Base-by-base conservation (phyloP, 2,113 vertebrate genomes). In the Neotragus pygmaeus region DNA sequence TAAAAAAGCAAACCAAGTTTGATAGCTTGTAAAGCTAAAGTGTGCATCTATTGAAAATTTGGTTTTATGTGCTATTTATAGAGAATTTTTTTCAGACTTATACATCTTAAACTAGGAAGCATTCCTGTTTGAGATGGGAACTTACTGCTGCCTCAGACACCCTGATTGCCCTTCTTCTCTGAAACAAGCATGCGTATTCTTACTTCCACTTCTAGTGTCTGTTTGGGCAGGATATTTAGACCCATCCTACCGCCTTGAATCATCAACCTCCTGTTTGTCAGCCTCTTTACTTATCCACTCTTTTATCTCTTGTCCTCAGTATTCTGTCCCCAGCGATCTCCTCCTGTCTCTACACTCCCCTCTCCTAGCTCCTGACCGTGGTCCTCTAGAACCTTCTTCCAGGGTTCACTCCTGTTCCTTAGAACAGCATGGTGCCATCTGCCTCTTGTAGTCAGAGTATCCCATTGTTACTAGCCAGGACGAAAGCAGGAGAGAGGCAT, bases 41-140 rank as follows among this genome's bases (percentile, higher is more conserved):
- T 77, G 57, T 88, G 2, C 45, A 75, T 62, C 7, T 33, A 49
- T 10, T 53, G 45, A 93, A 94, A 77, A 30, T 73, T 49, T 88
- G 39, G 78, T 90, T 96, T 64, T 66, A 77, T 60, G 16, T 91
- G 25, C 36, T 88, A 2, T 82, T 93, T 95, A 36, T 64, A 1
- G 64, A 53, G 58, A 83, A 17, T 30, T 91, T 86, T n/a, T 87
- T 97, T 96, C 7, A 60, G 83, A 55, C 13, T 36, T 55, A 25
- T n/a, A 39, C 9, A 36, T 43, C 30, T 49, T 90, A 84, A 91
- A 62, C 9, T n/a, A 43, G 33, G 14, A 97, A 45, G 80, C 27
- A 13, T 90, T 70, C 28, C 45, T 2, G 4, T 77, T 75, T 58
- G 27, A 84, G 58, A 66, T 30, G n/a, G n/a, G 51, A 73, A 81